phyloP scores from a whole-genome alignment of 1,140 invertebrate species.

The Dinoponera quadriceps region DNA sequence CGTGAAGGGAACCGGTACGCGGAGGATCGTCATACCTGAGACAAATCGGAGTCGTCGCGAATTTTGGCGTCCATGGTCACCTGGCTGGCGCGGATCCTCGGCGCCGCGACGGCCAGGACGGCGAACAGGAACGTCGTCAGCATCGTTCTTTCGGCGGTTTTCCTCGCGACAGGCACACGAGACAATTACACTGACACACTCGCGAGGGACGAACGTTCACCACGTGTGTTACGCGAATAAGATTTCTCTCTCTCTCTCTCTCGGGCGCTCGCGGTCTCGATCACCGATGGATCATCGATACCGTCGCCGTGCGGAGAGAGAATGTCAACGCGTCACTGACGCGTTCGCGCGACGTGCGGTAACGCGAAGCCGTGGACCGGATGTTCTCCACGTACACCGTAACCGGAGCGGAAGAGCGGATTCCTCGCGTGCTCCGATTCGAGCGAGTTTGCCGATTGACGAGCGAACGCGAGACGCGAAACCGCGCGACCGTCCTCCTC shows the following conservation, averaged over 20 bases:
- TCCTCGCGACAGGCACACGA: conserved; percentile 10
- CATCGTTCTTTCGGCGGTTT: conserved; percentile 33
- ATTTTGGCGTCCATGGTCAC: conserved; percentile 82
- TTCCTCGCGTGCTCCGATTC: conserved; percentile 4
- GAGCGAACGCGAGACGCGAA: conserved; percentile 17
- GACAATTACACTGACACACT: conserved; percentile 49
- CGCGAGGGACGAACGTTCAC: conserved; percentile 34
- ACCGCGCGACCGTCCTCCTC: conserved; percentile 26
- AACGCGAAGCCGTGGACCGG: conserved; percentile 7
- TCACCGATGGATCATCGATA: conserved; percentile 34
- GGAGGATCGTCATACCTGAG: conserved; percentile 76
- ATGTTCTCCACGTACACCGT: conserved; percentile 26
- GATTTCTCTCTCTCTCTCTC: no score
- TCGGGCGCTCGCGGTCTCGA: not conserved
- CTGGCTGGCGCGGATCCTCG: conserved; percentile 63
- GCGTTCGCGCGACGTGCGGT: not conserved
- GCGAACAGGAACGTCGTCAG: conserved; percentile 31
- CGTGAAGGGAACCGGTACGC: not conserved
- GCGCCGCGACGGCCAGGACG: conserved; percentile 55
- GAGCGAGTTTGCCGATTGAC: not conserved
- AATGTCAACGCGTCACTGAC: conserved; percentile 28
- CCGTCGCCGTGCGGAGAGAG: not conserved
- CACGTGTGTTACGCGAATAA: not conserved
- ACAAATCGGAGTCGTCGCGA: conserved; percentile 82
- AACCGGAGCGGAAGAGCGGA: not conserved